Evolutionary conservation across 2,113 vertebrate species (phyloP), one percentile per base, ranked within the genome.

Genomic region (Dasypus novemcinctus): DNA sequence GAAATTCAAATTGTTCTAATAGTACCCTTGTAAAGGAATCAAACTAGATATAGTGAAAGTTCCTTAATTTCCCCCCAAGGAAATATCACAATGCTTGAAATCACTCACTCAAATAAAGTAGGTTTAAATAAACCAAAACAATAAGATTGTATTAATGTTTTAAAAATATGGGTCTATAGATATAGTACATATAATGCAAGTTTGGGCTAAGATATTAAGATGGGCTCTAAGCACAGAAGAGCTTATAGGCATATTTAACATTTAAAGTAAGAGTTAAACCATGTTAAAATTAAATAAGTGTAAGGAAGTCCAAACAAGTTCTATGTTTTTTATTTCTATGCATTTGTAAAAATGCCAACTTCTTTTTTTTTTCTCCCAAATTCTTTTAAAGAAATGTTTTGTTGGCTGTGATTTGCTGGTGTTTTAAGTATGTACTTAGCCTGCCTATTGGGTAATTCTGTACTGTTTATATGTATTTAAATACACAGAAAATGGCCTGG

Each of bases 221-320:
- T 72, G 64, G 11, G 46, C 49, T 29, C 12, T 82, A 71, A 66
- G 54, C 27, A 43, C 63, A 79, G 61, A 79, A 75, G 41, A 90
- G 36, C 17, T 90, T 84, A 68, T 64, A 33, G 76, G 17, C 36
- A 20, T 87, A 75, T 61, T 64, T 87, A 91, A 75, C 79, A 66
- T 72, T 96, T 94, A 87, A 71, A 71, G 63, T 89, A 93, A 87
- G 64, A 93, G 66, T 81, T 84, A 95, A 94, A 74, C 14, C 10
- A 87, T 54, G 66, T 69, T 81, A 92, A 94, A 85, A 68, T 76
- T 83, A 93, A 94, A 63, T 79, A 87, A 90, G 21, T 49, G 61
- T 81, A 93, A 94, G 36, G 29, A 94, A 85, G 54, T 81, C 54
- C 5, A 33, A 59, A 69, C 1, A 92, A 95, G 33, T 29, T 96